Conservation (phyloP, 2,888 invertebrate species). For the Tuberolachnus salignus region DNA sequence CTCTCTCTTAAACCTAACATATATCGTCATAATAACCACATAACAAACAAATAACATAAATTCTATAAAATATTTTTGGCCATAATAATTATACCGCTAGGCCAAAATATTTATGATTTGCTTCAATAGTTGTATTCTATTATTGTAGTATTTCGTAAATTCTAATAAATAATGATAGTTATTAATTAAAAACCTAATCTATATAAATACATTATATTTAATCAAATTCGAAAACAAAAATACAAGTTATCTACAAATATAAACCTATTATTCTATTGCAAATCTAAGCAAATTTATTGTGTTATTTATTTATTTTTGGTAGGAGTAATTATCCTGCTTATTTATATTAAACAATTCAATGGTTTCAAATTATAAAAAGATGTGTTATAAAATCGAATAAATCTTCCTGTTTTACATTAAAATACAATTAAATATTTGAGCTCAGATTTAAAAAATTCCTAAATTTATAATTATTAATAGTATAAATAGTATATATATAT, state of each 20-base stretch:
- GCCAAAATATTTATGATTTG: background rate
- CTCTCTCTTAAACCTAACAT: conserved; percentile 16
- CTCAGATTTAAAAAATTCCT: background rate
- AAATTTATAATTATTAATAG: background rate
- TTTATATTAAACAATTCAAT: too few relatives aligned
- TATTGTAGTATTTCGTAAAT: background rate
- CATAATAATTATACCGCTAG: conserved; percentile 3
- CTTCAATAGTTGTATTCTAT: background rate
- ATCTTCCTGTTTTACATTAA: background rate
- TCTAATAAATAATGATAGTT: too few relatives aligned
- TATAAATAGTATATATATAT: conserved; percentile 19
- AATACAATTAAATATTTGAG: background rate
- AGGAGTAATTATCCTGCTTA: too few relatives aligned
- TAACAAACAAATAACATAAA: background rate
- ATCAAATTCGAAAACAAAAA: background rate
- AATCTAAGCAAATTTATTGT: background rate
- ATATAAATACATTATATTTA: background rate
- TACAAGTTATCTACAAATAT: background rate
- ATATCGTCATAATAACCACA: background rate
- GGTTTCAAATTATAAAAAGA: too few relatives aligned
- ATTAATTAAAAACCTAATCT: background rate
- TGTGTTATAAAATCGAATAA: background rate
- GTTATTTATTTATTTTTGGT: too few relatives aligned
- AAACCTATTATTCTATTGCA: background rate
- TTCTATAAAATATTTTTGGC: background rate